Evolutionary conservation across 2,113 vertebrate species (phyloP).

Genomic region (Eublepharis macularius): DNA sequence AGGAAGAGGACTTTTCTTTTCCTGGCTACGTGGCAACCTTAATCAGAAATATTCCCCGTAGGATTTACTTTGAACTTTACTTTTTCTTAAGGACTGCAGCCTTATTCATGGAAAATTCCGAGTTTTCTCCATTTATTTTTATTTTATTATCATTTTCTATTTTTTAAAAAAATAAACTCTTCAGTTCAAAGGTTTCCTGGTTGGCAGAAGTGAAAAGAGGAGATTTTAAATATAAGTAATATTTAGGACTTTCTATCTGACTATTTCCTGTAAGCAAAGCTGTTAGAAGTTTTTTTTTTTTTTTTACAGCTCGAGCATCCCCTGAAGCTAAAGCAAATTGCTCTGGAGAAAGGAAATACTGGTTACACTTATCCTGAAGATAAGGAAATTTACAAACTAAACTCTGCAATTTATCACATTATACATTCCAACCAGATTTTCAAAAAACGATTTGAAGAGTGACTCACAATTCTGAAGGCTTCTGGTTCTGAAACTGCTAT

Average conservation of each 20-base stretch:
- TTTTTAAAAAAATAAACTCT: background rate
- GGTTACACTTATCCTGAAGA: background rate
- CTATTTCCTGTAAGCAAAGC: no score
- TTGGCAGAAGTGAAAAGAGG: background rate
- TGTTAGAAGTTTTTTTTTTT: background rate
- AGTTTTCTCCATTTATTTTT: background rate
- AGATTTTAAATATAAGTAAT: background rate
- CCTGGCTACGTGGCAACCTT: no score
- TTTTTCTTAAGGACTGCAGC: background rate
- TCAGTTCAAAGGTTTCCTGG: background rate
- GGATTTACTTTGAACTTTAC: background rate
- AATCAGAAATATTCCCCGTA: background rate
- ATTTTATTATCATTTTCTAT: background rate
- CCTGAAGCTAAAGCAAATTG: background rate
- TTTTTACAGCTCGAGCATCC: background rate
- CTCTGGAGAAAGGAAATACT: background rate
- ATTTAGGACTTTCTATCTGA: background rate
- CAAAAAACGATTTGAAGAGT: background rate
- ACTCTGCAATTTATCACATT: background rate
- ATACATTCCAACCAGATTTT: background rate
- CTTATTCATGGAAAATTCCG: background rate
- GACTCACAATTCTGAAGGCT: background rate
- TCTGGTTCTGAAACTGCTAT: conserved; percentile 17
- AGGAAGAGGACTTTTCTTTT: no score
- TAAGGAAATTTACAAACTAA: background rate